Conservation (phyloP, 2,797 vertebrate genomes). For the Gobio occitaniae region DNA sequence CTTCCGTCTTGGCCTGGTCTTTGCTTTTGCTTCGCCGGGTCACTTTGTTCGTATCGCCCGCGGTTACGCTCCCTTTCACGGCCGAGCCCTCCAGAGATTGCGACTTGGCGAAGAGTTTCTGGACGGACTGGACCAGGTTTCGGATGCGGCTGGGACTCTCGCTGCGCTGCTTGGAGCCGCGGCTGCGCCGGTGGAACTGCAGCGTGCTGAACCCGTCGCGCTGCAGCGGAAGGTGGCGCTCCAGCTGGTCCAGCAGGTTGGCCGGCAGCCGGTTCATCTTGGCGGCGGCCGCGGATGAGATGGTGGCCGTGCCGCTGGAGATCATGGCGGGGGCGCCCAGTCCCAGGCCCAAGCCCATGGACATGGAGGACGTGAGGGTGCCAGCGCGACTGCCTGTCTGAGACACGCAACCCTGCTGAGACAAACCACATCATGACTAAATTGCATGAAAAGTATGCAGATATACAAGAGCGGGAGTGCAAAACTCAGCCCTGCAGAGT, state of each 20-base stretch:
- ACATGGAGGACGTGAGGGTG: conserved; percentile 75
- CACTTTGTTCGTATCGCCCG: conserved; percentile 81
- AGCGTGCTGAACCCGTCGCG: conserved; percentile 97
- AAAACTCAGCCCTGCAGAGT: not conserved
- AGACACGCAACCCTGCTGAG: conserved; percentile 74
- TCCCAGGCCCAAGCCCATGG: conserved; percentile 79
- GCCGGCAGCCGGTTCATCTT: conserved; percentile 96
- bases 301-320: conserved; percentile 81
- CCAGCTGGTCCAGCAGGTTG: conserved; percentile 96
- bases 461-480: not conserved
- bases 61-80: conserved; percentile 83
- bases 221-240: conserved; percentile 95
- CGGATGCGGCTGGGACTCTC: conserved; percentile 97
- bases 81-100: conserved; percentile 91
- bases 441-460: not conserved
- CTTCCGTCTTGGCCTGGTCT: conserved; percentile 92
- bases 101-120: conserved; percentile 97
- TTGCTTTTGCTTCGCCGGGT: conserved; percentile 95
- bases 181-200: conserved; percentile 88
- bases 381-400: conserved; percentile 81
- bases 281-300: conserved; percentile 85
- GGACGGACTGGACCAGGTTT: conserved; percentile 96
- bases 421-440: not conserved
- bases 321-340: conserved; percentile 80
- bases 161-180: conserved; percentile 87